phyloP scores from a whole-genome alignment of 2,888 invertebrate genomes.

The Tenodera sinensis region DNA sequence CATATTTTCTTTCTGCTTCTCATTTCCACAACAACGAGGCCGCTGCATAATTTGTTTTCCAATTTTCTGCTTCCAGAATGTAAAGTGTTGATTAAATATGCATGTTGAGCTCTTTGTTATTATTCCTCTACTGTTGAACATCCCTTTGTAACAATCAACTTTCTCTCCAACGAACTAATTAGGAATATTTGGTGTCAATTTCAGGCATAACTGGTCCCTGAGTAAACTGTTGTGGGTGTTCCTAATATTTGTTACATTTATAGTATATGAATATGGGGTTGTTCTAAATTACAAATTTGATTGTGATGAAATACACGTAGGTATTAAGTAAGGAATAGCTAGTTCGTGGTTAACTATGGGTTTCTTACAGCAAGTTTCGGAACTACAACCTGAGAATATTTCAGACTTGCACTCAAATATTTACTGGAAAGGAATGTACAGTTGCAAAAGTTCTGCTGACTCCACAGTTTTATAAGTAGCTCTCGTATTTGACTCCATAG shows the following conservation, averaged over 20 bases:
- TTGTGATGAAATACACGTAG: no score
- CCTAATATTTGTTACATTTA: not conserved
- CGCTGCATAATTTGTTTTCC: not conserved
- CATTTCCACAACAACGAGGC: not conserved
- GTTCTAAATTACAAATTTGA: no score
- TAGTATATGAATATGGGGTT: no score
- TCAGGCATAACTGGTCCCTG: not conserved
- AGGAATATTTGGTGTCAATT: not conserved
- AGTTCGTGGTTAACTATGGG: no score
- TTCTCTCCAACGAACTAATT: not conserved
- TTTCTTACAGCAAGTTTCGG: no score
- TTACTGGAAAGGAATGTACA: no score
- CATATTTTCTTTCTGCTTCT: not conserved
- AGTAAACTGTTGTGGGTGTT: not conserved
- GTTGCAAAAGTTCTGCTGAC: no score
- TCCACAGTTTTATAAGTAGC: no score
- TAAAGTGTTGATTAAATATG: not conserved
- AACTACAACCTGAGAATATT: no score
- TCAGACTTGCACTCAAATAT: no score
- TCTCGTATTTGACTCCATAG: no score
- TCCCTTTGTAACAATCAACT: not conserved
- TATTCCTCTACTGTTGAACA: not conserved
- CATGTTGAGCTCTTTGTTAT: not conserved
- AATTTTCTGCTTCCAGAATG: not conserved
- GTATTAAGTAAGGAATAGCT: no score